Evolutionary conservation across 2,888 invertebrate genomes (phyloP), one percentile per base, ranked within the genome.

Genomic region (Thymelicus acteon): DNA sequence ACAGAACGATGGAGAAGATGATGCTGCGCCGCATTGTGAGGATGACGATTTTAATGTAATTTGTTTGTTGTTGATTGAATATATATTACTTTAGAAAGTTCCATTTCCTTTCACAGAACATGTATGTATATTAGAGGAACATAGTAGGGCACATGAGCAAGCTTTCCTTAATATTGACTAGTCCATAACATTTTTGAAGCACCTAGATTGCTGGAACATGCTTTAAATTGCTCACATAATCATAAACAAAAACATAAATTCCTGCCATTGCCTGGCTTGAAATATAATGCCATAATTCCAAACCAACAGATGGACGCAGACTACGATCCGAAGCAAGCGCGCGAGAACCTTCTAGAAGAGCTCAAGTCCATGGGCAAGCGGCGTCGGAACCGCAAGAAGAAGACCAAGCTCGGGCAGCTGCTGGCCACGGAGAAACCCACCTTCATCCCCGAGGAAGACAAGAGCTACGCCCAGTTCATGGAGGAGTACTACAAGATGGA

Each of bases 401-500:
- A 96, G 77, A 96, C 96, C n/a, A 96, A 96, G 75, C 96, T 98
- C 74, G 96, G 96, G 13, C 95, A 96, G 82, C 95, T 97, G 37
- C 87, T 98, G 5, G 92, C 95, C 15, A 92, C 95, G 48, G 95
- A 97, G 67, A 98, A 98, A 83, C 99, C 99, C 0, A 94, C 95
- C 67, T 99, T 97, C 88, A 95, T 99, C 86, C 98, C 98, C 0
- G 91, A 95, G 0, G 94, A 96, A 72, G 95, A 96, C 73, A 94
- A 94, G 80, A 96, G 96, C 0, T 98, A 98, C 87, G 95, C 96
- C 47, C 95, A 98, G 78, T 98, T 98, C 83, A 96, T 98, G 84
- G 98, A 99, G 80, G 98, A 99, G 87, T 99, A 99, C 86, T 99
- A 99, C 84, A 96, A 97, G 80, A 93, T 99, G 84, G 98, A 99